Evolutionary conservation across 2,113 vertebrate genomes (phyloP), one percentile per base, ranked within the genome.

Genomic region (Oophaga pumilio): DNA sequence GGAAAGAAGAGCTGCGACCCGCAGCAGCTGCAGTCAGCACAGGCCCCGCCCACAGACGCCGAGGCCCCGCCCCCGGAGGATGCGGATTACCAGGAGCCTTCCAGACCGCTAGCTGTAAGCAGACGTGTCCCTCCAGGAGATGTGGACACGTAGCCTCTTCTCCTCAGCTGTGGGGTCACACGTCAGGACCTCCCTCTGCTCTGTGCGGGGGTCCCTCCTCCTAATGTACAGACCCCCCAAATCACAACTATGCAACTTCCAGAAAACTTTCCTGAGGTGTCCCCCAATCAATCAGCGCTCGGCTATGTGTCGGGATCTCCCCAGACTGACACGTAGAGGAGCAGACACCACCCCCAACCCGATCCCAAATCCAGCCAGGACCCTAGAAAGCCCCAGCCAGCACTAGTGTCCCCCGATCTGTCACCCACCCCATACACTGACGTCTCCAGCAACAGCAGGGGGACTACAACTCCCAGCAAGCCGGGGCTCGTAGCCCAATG

Each of bases 41-140:
- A 22, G 60, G 60, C 60, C 60, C 17, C 17, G 14, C 53, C 84
- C 71, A 18, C 50, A 22, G 14, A 49, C 15, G 17, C 43, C 33
- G 71, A 22, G 22, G 74, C n/a, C 33, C 43, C 33, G 71, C 8
- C 64, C 28, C 52, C 56, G 24, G 5, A 60, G 56, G 22, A 74
- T 49, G 60, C 24, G 79, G 49, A 66, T 68, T 33, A 33, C 1
- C n/a, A 12, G 5, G 43, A 53, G 22, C 24, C 33, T 82, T 64
- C 24, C 86, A 76, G 86, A 83, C 86, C 71, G 80, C 86, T 88
- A 83, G 86, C 76, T 88, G 86, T 83, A 74, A 87, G 86, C 66
- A 87, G 86, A 88, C 86, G 86, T 88, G 86, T 83, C 86, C 80
- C 86, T 88, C 69, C 12, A 43, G 71, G 53, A 52, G 26, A 82